Evolutionary conservation across 2,797 vertebrate species (phyloP).

Genomic region (Dallia pectoralis): DNA sequence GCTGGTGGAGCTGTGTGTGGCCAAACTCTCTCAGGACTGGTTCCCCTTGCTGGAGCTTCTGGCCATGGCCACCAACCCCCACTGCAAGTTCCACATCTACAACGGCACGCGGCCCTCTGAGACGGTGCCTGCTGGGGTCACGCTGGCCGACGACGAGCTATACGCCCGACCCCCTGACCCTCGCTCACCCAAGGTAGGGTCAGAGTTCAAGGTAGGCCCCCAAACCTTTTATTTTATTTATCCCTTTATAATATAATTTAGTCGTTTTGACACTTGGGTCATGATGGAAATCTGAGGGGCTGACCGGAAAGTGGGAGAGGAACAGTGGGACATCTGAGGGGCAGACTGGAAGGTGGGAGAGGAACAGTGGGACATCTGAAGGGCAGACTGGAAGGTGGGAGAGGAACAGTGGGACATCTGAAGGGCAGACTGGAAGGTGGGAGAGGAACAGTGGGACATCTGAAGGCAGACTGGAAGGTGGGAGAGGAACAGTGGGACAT

Average conservation of each 20-base stretch:
- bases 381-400: no score
- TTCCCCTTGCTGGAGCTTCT: conserved; percentile 99
- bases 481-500: no score
- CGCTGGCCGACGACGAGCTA: conserved; percentile 96
- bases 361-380: not conserved
- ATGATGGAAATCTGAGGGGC: no score
- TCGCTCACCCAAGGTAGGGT: conserved; percentile 91
- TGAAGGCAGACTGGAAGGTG: no score
- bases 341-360: no score
- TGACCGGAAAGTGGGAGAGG: no score
- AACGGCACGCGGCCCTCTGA: conserved; percentile 99
- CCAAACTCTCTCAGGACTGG: conserved; percentile 99
- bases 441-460: not conserved
- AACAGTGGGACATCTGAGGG: not conserved
- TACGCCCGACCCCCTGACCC: conserved; percentile 97
- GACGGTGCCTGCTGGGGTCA: conserved; percentile 93
- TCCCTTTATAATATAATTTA: not conserved
- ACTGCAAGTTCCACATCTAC: conserved; percentile 99
- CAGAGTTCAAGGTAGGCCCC: not conserved
- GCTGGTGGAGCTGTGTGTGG: conserved; percentile 97
- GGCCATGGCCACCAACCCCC: conserved; percentile 99
- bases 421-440: no score
- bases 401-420: no score
- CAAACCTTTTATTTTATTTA: not conserved
- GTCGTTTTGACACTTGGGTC: no score